Percentiles rank a stretch among this genome's conserved stretches.
phyloP scores from a whole-genome alignment of 2,888 invertebrate species.

The Lepidochrysops patricia region DNA sequence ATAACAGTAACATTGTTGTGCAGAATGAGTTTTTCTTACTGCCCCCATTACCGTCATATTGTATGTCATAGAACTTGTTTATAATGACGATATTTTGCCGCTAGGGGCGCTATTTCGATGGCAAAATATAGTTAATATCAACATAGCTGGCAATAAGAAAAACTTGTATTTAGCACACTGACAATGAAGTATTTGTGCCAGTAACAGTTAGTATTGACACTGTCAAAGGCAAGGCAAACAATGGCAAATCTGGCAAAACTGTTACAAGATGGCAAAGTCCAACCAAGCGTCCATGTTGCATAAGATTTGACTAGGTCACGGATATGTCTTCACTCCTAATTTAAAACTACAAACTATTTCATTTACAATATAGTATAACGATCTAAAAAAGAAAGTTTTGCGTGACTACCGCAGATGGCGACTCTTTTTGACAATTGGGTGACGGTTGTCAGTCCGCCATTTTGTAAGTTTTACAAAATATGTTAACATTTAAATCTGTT shows the following conservation, averaged over 20 bases:
- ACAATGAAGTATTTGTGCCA: too few relatives aligned
- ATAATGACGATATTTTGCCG: too few relatives aligned
- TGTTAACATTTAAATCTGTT: not conserved
- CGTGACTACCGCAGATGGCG: slow-evolving; percentile 16
- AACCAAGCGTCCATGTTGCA: slow-evolving; percentile 25
- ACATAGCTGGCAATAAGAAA: not conserved
- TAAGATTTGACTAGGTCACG: slow-evolving; percentile 48
- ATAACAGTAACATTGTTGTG: too few relatives aligned
- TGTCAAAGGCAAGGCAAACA: too few relatives aligned
- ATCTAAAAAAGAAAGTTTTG: slow-evolving; percentile 31
- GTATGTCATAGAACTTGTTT: too few relatives aligned
- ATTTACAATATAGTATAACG: slow-evolving; percentile 35
- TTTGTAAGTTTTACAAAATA: not conserved
- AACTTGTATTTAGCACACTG: not conserved
- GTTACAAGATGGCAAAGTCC: slow-evolving; percentile 21
- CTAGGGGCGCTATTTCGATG: too few relatives aligned
- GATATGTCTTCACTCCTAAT: slow-evolving; percentile 51
- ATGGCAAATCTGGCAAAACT: not conserved
- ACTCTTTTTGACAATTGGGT: not conserved
- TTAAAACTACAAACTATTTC: slow-evolving; percentile 35
- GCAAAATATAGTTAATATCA: not conserved
- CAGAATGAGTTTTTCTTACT: too few relatives aligned
- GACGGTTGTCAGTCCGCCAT: not conserved
- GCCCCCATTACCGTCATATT: too few relatives aligned
- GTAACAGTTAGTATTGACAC: not conserved